phyloP scores from a whole-genome alignment of 2,888 invertebrate genomes.

The Apotomis capreana region DNA sequence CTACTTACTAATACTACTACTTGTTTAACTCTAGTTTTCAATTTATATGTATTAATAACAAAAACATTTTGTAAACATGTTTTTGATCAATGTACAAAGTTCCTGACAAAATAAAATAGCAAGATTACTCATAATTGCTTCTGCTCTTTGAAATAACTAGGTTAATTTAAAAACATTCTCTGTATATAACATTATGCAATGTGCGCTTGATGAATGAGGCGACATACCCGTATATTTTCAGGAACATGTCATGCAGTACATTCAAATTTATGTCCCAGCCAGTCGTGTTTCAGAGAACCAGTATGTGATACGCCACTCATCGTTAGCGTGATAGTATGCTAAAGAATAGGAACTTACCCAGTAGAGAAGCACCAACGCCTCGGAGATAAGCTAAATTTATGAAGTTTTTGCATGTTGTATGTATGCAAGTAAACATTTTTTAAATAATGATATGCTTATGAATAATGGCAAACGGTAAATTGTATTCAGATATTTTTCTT shows the following conservation, averaged over 20 bases:
- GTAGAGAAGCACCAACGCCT: neutral
- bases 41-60: too few relatives aligned
- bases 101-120: conserved; percentile 14
- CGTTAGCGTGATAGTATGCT: neutral
- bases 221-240: conserved; percentile 21
- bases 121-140: neutral
- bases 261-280: conserved; percentile 18
- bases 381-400: neutral
- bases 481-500: too few relatives aligned
- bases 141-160: conserved; percentile 1
- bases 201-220: conserved; percentile 8
- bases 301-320: conserved; percentile 6
- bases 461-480: too few relatives aligned
- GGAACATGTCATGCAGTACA: neutral
- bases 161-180: neutral
- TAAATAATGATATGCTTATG: too few relatives aligned
- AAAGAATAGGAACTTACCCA: neutral
- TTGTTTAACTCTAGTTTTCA: too few relatives aligned
- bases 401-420: too few relatives aligned
- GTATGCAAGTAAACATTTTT: too few relatives aligned
- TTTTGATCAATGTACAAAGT: neutral
- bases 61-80: too few relatives aligned
- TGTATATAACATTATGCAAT: conserved; percentile 4
- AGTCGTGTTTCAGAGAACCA: neutral
- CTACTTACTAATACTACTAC: too few relatives aligned